Evolutionary conservation across 1,140 invertebrate species (phyloP).

Genomic region (Drosophila truncata): DNA sequence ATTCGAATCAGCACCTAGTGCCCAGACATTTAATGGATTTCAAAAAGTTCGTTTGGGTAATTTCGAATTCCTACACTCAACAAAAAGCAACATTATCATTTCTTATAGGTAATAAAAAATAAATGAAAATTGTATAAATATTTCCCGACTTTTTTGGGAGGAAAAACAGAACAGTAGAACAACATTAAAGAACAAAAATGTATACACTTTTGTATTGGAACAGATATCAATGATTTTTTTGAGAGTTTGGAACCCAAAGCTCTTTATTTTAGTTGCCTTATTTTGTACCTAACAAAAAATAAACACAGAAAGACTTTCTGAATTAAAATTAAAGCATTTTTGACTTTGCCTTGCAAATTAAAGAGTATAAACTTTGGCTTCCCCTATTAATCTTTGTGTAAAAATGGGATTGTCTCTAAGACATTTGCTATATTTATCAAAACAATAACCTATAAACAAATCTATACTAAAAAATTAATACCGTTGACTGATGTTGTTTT

Average conservation of each 20-base stretch:
- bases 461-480: not conserved
- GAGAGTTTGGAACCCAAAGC: not conserved
- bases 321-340: not conserved
- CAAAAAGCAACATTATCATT: not conserved
- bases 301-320: fast-evolving
- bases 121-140: not conserved
- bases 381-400: not conserved
- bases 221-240: not conserved
- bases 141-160: not conserved
- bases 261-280: not conserved
- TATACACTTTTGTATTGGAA: not conserved
- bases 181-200: too few relatives aligned
- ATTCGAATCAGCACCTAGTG: slow-evolving; percentile 37
- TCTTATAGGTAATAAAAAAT: not conserved
- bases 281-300: not conserved
- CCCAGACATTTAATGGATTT: slow-evolving; percentile 7
- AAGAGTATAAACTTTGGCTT: not conserved
- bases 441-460: not conserved
- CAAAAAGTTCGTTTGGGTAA: slow-evolving; percentile 5
- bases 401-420: not conserved
- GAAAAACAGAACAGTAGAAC: not conserved
- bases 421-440: not conserved
- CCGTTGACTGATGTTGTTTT: not conserved
- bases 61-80: slow-evolving; percentile 13
- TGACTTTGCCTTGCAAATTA: not conserved